Conservation (phyloP, 2,113 vertebrate species). For the Etia nguti region DNA sequence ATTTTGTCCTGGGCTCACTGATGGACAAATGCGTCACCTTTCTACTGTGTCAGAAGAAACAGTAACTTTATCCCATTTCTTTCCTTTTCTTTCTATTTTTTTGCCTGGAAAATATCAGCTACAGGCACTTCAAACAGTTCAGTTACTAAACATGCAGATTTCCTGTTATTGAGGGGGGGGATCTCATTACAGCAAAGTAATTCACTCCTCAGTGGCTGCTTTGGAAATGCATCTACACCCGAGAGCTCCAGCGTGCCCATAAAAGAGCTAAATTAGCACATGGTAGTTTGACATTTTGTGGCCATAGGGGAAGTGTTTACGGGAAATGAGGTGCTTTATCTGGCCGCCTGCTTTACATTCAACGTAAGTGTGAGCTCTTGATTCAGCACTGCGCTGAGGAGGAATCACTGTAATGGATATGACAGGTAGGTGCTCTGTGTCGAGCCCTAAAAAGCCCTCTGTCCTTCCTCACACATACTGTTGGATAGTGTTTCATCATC, state of each 20-base stretch:
- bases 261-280: slow-evolving; percentile 2
- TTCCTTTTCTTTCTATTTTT: not conserved
- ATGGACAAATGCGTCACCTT: not conserved
- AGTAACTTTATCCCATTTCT: not conserved
- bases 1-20: not conserved
- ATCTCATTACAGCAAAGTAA: slow-evolving; percentile 29
- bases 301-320: not conserved
- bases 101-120: not conserved
- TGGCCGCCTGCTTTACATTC: not conserved
- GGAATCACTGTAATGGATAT: not conserved
- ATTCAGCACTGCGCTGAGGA: not conserved
- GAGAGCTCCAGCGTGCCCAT: not conserved
- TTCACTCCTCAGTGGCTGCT: not conserved
- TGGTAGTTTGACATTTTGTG: slow-evolving; percentile 14
- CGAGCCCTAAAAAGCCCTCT: not conserved
- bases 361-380: not conserved
- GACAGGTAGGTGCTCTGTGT: not conserved
- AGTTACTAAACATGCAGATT: slow-evolving; percentile 18
- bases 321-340: slow-evolving; percentile 4
- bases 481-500: slow-evolving; percentile 33
- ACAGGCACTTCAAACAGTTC: not conserved
- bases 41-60: not conserved
- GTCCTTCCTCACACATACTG: not conserved
- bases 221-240: not conserved
- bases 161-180: not conserved